Conservation (phyloP, 2,888 invertebrate species). For the Drosophila ezoana region DNA sequence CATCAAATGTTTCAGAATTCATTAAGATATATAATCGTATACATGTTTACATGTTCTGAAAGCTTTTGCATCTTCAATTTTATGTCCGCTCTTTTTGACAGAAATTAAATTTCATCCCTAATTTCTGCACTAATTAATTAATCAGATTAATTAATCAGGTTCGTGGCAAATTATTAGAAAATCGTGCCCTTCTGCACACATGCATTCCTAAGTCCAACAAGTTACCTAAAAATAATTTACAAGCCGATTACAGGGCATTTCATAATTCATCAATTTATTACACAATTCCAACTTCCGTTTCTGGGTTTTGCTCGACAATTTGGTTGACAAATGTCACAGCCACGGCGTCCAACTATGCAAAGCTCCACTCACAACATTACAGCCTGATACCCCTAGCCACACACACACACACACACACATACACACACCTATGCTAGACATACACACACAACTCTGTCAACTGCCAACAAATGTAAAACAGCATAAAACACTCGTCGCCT, state of each 20-base stretch:
- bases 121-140: no score
- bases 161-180: no score
- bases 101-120: no score
- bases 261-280: slow-evolving; percentile 1
- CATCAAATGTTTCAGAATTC: no score
- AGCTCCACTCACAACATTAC: slow-evolving; percentile 9
- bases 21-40: no score
- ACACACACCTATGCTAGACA: neutral
- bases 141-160: no score
- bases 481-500: slow-evolving; percentile 65
- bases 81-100: no score
- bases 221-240: neutral
- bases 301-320: slow-evolving; percentile 43
- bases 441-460: slow-evolving; percentile 16
- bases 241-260: slow-evolving; percentile 3
- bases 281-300: slow-evolving; percentile 29
- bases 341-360: slow-evolving; percentile 44
- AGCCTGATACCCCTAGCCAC: neutral
- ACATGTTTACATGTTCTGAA: no score
- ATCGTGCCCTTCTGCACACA: neutral
- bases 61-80: no score
- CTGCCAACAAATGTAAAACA: slow-evolving; percentile 63
- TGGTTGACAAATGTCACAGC: slow-evolving; percentile 69
- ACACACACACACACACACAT: neutral
- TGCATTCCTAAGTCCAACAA: neutral